phyloP scores from a whole-genome alignment of 2,888 invertebrate genomes.

The Trachelus tabidus region DNA sequence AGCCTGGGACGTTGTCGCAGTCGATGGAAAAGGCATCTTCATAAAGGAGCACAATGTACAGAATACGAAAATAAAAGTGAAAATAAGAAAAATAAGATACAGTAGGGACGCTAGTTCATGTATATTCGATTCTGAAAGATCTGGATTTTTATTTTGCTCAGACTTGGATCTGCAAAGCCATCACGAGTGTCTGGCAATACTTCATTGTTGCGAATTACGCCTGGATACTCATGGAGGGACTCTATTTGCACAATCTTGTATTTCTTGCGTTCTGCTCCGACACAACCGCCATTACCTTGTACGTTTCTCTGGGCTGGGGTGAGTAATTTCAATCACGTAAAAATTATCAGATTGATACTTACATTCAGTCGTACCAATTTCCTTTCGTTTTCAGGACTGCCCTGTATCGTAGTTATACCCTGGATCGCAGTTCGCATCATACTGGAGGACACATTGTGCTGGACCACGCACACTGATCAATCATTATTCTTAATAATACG shows the following conservation, averaged over 20 bases:
- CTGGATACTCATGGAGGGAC: constrained; percentile 78
- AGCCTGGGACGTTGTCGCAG: constrained; percentile 60
- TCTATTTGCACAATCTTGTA: constrained; percentile 77
- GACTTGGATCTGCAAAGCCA: constrained; percentile 75
- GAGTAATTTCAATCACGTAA: constrained; percentile 42
- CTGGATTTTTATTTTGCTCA: constrained; percentile 46
- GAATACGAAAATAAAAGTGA: not conserved
- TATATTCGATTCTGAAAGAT: not conserved
- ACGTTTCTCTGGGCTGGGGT: constrained; percentile 77
- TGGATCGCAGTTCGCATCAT: constrained; percentile 70
- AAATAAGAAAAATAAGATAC: not conserved
- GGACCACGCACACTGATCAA: constrained; percentile 69
- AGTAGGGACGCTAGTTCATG: not conserved
- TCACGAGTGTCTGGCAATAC: constrained; percentile 73
- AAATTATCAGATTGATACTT: not conserved
- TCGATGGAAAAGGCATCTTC: constrained; percentile 59
- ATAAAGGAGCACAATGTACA: constrained; percentile 61
- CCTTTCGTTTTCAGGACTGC: constrained; percentile 65
- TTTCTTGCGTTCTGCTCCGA: constrained; percentile 75
- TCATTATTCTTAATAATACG: constrained; percentile 69
- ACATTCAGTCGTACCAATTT: not conserved
- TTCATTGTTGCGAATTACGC: constrained; percentile 75
- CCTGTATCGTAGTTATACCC: constrained; percentile 70
- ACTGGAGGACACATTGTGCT: constrained; percentile 71
- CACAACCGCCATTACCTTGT: constrained; percentile 70